Evolutionary conservation across 1,140 invertebrate species (phyloP).

Genomic region (Gonatopus flavifemur): DNA sequence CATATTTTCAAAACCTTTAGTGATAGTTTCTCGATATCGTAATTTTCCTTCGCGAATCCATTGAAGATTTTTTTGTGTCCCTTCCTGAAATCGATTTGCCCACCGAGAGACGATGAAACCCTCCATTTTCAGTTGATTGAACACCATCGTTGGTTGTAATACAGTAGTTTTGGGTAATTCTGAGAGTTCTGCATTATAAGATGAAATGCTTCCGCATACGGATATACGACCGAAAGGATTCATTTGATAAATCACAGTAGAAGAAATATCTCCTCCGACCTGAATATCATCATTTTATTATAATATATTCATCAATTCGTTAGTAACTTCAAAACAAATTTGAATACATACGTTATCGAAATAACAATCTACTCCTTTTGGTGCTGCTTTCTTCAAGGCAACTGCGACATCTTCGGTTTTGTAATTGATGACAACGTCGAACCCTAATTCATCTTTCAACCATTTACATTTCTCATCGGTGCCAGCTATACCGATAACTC

Average conservation of each 20-base stretch:
- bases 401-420: conserved; percentile 62
- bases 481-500: conserved; percentile 72
- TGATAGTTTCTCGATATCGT: conserved; percentile 64
- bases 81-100: conserved; percentile 58
- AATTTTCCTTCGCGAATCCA: conserved; percentile 65
- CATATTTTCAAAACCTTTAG: conserved; percentile 68
- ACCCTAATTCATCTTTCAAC: conserved; percentile 66
- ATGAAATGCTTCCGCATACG: conserved; percentile 67
- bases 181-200: conserved; percentile 46
- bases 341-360: conserved; percentile 70
- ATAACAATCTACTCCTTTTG: conserved; percentile 71
- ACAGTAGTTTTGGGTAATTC: conserved; percentile 48
- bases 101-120: conserved; percentile 63
- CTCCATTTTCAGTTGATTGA: conserved; percentile 63
- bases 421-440: conserved; percentile 73
- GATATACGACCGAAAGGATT: conserved; percentile 64
- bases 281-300: too few species aligned
- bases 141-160: conserved; percentile 58
- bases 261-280: conserved; percentile 71
- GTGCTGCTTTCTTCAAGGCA: conserved; percentile 65
- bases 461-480: conserved; percentile 71
- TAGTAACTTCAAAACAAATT: too few species aligned
- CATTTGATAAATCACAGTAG: conserved; percentile 65
- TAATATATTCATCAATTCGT: too few species aligned
- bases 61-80: conserved; percentile 61